Evolutionary conservation across 2,888 invertebrate species (phyloP), one percentile per base, ranked within the genome.

Genomic region (Nymphalis c-album): DNA sequence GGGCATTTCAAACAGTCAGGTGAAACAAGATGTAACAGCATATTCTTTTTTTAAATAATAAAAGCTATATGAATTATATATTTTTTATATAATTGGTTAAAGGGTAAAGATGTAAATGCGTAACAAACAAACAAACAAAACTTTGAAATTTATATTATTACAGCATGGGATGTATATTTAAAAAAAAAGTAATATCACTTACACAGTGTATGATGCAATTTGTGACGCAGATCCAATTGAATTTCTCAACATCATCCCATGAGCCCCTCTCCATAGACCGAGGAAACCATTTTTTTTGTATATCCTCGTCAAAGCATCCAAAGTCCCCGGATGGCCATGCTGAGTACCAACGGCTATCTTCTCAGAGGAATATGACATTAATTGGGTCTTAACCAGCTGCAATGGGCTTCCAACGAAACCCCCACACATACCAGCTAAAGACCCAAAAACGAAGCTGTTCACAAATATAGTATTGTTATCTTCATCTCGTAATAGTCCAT

Each of bases 331-430:
- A 79, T 97, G 96, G 0, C 94, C 91, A 81, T 98, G 98, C 80
- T 98, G 98, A 74, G 96, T 94, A 0, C 98, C 98, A 2, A 98
- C 98, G 2, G 98, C 98, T 68, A 98, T 97, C 73, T 94, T 91
- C 71, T 94, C 89, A 0, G 94, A 94, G 1, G 96, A 95, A 84
- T 95, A 94, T 0, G 97, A 94, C 92, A 98, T 97, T 3, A 97
- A 91, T 78, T 97, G 97, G 0, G 97, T 97, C 88, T 98, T 98
- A 0, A 98, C 96, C 89, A 98, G 87, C 81, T 97, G 98, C 64
- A 98, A 94, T 0, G 98, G 98, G 86, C 97, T 98, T 4, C 96
- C 97, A 68, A 95, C 90, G 67, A 95, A 93, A 1, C 96, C 96
- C 1, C 97, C 98, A 35, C 95, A 84, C 76, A 95, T 94, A 0